Evolutionary conservation across 2,113 vertebrate species (phyloP).

Genomic region (Apeltes quadracus): DNA sequence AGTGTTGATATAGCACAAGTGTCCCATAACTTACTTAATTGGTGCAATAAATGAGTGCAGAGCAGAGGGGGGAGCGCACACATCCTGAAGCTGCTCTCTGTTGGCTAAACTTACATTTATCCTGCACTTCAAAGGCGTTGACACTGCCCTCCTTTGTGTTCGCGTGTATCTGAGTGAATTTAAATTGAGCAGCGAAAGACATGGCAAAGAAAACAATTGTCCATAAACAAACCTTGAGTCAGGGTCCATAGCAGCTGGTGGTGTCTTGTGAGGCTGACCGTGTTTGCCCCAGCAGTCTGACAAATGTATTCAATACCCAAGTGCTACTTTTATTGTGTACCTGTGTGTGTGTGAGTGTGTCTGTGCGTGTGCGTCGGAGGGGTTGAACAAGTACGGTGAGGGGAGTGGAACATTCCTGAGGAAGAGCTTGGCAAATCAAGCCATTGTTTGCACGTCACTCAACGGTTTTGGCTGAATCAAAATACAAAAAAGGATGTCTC

Average conservation of each 20-base stretch:
- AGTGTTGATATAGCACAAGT: background rate
- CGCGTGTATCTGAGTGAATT: constrained; percentile 66
- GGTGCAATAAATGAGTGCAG: constrained; percentile 39
- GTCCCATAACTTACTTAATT: constrained; percentile 16
- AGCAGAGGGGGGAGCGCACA: constrained; percentile 17
- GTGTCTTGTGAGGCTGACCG: constrained; percentile 50
- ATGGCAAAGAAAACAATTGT: constrained; percentile 55
- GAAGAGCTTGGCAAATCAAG: constrained; percentile 46
- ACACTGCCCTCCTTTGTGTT: constrained; percentile 66
- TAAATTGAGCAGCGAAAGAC: constrained; percentile 62
- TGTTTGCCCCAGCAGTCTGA: constrained; percentile 74
- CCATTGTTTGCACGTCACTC: constrained; percentile 46
- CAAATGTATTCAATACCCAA: constrained; percentile 71
- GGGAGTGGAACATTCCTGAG: constrained; percentile 37
- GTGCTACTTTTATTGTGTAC: constrained; percentile 50
- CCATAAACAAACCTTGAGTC: constrained; percentile 63
- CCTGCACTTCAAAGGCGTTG: constrained; percentile 68
- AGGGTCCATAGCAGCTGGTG: constrained; percentile 55
- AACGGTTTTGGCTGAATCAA: constrained; percentile 28
- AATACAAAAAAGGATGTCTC: background rate
- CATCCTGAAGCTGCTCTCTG: constrained; percentile 43
- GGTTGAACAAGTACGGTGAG: constrained; percentile 20
- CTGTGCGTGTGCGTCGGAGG: constrained; percentile 11
- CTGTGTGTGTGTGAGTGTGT: constrained; percentile 22
- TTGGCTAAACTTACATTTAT: constrained; percentile 66